Percentiles rank a stretch among this genome's conserved stretches.
These are phyloP conservation scores for Conus ventricosus DNA, from an alignment of 1,140 invertebrate species.

Conservation along the genomic window DNA sequence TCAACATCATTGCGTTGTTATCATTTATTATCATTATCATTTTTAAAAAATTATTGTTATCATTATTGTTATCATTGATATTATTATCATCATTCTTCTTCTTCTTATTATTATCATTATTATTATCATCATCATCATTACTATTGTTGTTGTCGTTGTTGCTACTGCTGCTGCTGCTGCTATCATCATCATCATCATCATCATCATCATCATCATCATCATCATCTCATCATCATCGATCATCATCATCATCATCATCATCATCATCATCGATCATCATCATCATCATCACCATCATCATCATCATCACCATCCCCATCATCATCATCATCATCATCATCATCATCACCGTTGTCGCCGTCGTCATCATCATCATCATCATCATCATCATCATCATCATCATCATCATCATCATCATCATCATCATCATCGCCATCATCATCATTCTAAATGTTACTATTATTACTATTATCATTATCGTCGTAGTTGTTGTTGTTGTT, in stretches of 20 bases:
- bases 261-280: neutral
- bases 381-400: slow-evolving; percentile 9
- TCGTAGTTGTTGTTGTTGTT: too few species aligned
- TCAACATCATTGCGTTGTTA: too few species aligned
- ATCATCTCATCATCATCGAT: too few species aligned
- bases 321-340: neutral
- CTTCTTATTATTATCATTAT: too few species aligned
- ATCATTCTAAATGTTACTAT: neutral
- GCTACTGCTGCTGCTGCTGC: too few species aligned
- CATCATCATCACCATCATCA: neutral
- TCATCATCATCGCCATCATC: neutral
- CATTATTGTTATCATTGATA: too few species aligned
- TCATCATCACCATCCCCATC: neutral
- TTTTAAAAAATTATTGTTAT: too few species aligned
- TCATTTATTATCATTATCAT: too few species aligned
- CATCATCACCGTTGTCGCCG: too few species aligned
- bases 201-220: slow-evolving; percentile 12
- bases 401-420: neutral
- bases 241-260: neutral
- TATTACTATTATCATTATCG: neutral
- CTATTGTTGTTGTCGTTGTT: too few species aligned
- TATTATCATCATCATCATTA: too few species aligned
- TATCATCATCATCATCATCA: neutral
- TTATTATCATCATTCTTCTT: too few species aligned
- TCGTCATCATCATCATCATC: slow-evolving; percentile 8